These are phyloP conservation scores for Corbicula japonica DNA, from an alignment of 2,888 invertebrate species.

Conservation along the genomic window DNA sequence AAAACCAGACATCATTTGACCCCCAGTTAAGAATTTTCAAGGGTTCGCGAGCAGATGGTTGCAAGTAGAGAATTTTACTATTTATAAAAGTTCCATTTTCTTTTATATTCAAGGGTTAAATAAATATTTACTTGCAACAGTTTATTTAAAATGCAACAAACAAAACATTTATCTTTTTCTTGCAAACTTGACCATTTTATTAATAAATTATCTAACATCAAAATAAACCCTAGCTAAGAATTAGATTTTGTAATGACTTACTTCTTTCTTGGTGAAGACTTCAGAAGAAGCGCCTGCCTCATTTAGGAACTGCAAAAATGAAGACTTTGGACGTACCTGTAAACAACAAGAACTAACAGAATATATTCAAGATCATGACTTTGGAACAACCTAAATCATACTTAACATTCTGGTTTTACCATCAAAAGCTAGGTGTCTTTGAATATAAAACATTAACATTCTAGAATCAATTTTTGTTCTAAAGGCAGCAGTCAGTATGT, in stretches of 20 bases:
- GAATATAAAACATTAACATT: background rate
- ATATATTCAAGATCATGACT: background rate
- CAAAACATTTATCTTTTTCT: background rate
- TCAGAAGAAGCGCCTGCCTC: slow-evolving; percentile 72
- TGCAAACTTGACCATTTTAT: background rate
- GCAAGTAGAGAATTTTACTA: background rate
- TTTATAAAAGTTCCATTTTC: background rate
- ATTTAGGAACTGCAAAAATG: slow-evolving; percentile 71
- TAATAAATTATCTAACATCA: background rate
- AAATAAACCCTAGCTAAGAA: background rate
- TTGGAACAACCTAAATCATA: background rate
- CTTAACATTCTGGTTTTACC: background rate
- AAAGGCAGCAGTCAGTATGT: background rate
- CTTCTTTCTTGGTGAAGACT: slow-evolving; percentile 79
- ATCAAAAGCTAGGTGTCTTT: background rate
- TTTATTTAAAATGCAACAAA: background rate
- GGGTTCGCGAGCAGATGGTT: too few species aligned
- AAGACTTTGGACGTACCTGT: slow-evolving; percentile 74
- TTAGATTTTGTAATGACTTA: slow-evolving; percentile 40
- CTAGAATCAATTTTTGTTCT: background rate
- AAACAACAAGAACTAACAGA: slow-evolving; percentile 6
- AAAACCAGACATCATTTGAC: too few species aligned
- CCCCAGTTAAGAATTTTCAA: too few species aligned
- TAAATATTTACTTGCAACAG: background rate
- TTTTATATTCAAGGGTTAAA: background rate